Conservation (phyloP, 2,797 vertebrate species). For the Morelia viridis region DNA sequence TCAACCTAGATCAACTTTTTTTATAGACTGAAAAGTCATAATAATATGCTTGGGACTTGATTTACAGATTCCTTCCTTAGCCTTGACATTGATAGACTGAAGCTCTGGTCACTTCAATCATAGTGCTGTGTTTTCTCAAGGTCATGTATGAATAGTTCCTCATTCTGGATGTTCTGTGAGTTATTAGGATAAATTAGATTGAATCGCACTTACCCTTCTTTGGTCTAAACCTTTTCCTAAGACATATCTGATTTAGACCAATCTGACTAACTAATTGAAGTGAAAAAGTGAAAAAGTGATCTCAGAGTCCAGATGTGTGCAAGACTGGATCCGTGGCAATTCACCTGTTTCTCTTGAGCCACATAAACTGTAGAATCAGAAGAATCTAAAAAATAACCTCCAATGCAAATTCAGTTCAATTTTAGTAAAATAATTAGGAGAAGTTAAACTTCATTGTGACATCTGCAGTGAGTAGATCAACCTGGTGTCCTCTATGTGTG, state of each 20-base stretch:
- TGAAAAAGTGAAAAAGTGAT: not conserved
- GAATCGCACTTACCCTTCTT: not conserved
- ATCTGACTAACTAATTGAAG: not conserved
- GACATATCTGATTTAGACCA: not conserved
- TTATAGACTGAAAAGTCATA: not conserved
- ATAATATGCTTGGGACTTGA: not conserved
- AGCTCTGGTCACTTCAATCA: not conserved
- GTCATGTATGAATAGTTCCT: not conserved
- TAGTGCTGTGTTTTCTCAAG: not conserved
- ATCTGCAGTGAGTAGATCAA: no score
- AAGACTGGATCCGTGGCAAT: not conserved
- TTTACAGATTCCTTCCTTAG: not conserved
- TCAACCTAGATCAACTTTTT: not conserved
- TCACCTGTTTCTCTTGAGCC: not conserved
- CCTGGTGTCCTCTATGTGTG: no score
- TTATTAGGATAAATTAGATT: not conserved
- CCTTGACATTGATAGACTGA: not conserved
- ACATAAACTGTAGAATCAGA: not conserved
- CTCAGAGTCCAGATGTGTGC: not conserved
- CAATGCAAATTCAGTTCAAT: not conserved
- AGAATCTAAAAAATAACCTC: not conserved
- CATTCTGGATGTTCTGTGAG: not conserved
- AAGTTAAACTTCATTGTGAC: not conserved
- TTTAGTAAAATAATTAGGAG: not conserved
- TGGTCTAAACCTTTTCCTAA: not conserved